phyloP scores from a whole-genome alignment of 2,797 vertebrate species.

The Lates japonicus region DNA sequence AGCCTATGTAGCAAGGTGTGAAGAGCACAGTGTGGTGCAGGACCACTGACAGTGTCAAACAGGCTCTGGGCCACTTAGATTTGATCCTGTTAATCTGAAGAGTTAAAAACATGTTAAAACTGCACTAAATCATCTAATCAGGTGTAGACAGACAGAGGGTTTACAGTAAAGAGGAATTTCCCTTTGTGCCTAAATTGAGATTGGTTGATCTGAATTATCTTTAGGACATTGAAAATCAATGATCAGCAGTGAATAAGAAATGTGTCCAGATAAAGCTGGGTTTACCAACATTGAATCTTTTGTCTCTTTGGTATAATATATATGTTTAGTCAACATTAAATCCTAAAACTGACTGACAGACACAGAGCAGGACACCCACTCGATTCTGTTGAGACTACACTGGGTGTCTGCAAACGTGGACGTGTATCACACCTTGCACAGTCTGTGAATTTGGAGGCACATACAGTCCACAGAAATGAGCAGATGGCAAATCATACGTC shows the following conservation, averaged over 20 bases:
- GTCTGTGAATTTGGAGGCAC: neutral
- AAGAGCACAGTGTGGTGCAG: slow-evolving; percentile 28
- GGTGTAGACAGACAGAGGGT: neutral
- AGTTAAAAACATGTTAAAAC: neutral
- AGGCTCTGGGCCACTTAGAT: neutral
- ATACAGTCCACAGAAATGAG: neutral
- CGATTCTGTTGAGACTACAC: too few relatives aligned
- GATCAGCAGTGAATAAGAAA: neutral
- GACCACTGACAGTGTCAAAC: slow-evolving; percentile 11
- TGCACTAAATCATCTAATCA: neutral
- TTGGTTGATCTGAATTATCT: too few relatives aligned
- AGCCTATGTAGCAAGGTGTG: slow-evolving; percentile 32
- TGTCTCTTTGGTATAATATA: neutral
- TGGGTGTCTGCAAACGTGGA: neutral
- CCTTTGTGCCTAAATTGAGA: neutral
- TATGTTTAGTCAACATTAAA: neutral
- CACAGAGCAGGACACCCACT: neutral
- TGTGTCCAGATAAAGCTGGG: too few relatives aligned
- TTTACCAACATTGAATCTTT: neutral
- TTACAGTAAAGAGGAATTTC: neutral
- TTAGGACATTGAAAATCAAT: too few relatives aligned
- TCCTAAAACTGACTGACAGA: neutral
- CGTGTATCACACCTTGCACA: slow-evolving; percentile 4
- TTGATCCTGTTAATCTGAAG: slow-evolving; percentile 6
- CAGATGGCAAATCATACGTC: neutral